Conservation (phyloP, 1,140 invertebrate species). For the Sarcophaga bullata region DNA sequence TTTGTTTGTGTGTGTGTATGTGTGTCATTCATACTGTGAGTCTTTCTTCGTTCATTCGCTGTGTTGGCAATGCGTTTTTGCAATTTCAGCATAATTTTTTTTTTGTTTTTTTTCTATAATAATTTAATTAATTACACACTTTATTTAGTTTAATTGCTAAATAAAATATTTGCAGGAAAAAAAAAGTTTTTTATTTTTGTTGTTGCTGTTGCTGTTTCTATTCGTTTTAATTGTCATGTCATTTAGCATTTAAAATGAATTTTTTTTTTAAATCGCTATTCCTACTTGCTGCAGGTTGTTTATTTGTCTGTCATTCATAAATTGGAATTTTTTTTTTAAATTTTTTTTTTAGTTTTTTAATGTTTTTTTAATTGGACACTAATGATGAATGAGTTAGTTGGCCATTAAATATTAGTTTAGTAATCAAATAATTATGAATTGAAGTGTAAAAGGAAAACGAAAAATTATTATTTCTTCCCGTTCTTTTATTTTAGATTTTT, state of each 20-base stretch:
- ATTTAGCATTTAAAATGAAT: neutral
- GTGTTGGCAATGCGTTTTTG: neutral
- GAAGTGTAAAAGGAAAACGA: neutral
- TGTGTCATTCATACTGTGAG: too few relatives aligned
- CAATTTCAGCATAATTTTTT: slow-evolving; percentile 1
- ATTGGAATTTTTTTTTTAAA: neutral
- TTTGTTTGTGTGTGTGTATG: too few relatives aligned
- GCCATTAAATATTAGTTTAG: slow-evolving; percentile 2
- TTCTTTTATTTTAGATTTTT: neutral
- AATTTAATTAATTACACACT: slow-evolving; percentile 8
- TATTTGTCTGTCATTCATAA: slow-evolving; percentile 12
- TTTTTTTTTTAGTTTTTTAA: neutral
- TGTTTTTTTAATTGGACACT: slow-evolving; percentile 6
- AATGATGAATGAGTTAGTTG: neutral
- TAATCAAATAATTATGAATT: neutral
- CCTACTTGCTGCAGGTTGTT: neutral
- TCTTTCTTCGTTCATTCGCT: too few relatives aligned
- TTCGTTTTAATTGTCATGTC: neutral
- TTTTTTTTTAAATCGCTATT: neutral
- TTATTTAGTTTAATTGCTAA: slow-evolving; percentile 7
- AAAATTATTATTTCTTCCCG: neutral
- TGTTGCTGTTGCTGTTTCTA: neutral
- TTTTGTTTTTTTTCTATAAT: neutral
- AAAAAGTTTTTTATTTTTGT: neutral
- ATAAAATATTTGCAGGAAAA: neutral